Conservation (phyloP, 1,140 invertebrate genomes). For the Stegodyphus mimosarum region DNA sequence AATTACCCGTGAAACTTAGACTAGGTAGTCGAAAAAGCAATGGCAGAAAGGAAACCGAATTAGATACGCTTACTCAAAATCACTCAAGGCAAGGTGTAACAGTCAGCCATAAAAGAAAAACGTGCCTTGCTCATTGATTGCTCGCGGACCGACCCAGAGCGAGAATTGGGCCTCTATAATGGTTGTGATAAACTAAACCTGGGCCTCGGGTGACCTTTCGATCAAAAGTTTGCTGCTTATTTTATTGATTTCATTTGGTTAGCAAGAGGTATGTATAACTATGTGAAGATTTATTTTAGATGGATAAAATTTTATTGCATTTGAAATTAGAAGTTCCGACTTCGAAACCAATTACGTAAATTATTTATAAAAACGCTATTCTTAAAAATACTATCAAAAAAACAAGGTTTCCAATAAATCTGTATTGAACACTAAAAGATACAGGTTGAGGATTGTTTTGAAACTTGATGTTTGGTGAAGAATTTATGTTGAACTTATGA, state of each 20-base stretch:
- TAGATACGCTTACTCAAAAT: constrained; percentile 60
- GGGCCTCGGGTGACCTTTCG: constrained; percentile 27
- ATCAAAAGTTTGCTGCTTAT: constrained; percentile 30
- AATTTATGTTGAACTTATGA: no score
- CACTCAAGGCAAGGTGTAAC: constrained; percentile 57
- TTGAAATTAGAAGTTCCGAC: no score
- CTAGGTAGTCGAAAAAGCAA: constrained; percentile 33
- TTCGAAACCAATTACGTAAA: no score
- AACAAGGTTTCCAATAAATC: no score
- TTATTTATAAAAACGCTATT: no score
- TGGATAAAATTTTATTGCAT: no score
- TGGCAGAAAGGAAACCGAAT: constrained; percentile 36
- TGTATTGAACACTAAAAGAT: no score
- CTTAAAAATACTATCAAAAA: no score
- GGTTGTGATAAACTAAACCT: constrained; percentile 51
- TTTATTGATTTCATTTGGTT: constrained; percentile 43
- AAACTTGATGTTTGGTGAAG: no score
- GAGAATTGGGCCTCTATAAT: constrained; percentile 37
- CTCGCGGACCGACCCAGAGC: constrained; percentile 9
- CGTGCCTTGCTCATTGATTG: constrained; percentile 57
- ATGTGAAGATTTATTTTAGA: no score
- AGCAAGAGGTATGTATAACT: neutral
- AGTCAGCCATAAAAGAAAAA: constrained; percentile 59
- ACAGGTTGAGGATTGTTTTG: no score
- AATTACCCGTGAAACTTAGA: constrained; percentile 53